These are phyloP conservation scores for Chrysopilus asiliformis DNA, from an alignment of 2,888 invertebrate genomes.

Conservation along the genomic window DNA sequence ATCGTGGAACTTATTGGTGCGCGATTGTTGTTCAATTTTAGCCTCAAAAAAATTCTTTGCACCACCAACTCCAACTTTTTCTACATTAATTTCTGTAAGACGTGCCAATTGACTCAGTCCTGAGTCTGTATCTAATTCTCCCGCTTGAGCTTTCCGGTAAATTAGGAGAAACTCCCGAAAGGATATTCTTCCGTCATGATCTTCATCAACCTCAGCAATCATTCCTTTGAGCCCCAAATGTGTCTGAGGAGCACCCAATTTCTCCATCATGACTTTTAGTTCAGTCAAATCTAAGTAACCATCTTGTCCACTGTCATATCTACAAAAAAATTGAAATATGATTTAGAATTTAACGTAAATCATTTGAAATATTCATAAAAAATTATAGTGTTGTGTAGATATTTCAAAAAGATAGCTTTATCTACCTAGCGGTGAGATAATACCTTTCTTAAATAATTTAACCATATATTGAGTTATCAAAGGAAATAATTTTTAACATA, in stretches of 20 bases:
- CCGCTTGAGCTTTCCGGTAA: constrained; percentile 78
- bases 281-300: constrained; percentile 81
- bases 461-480: background rate
- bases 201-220: constrained; percentile 86
- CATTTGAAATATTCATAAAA: background rate
- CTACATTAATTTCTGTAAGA: constrained; percentile 83
- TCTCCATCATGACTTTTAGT: constrained; percentile 94
- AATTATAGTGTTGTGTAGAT: background rate
- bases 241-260: constrained; percentile 88
- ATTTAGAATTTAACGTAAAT: background rate
- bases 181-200: constrained; percentile 71
- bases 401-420: no score
- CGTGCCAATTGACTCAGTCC: constrained; percentile 76
- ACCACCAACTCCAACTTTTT: constrained; percentile 86
- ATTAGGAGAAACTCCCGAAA: constrained; percentile 79
- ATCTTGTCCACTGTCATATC: constrained; percentile 81
- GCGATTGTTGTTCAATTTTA: constrained; percentile 78
- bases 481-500: no score
- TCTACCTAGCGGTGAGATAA: background rate
- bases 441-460: background rate
- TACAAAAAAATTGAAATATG: constrained; percentile 36
- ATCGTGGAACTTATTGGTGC: constrained; percentile 77
- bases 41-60: constrained; percentile 94
- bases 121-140: constrained; percentile 75
- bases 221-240: constrained; percentile 88